Evolutionary conservation across 2,888 invertebrate species (phyloP).

Genomic region (Acanthococcus lagerstroemiae): DNA sequence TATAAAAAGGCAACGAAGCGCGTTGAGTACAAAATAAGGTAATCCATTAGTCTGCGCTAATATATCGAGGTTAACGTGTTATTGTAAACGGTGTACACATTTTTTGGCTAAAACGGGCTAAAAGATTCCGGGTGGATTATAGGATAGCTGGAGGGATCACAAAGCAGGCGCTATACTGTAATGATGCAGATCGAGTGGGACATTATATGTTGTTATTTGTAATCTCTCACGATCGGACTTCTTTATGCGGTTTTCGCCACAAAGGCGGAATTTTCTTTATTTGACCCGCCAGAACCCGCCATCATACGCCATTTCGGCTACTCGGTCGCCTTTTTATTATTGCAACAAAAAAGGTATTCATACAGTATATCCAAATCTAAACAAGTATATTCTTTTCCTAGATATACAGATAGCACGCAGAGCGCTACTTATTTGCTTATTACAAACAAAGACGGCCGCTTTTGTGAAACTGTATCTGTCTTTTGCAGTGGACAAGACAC

Average conservation of each 20-base stretch:
- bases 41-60: conserved; percentile 21
- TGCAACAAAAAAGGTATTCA: no score
- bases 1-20: conserved; percentile 25
- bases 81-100: neutral
- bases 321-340: no score
- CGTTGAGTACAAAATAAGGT: conserved; percentile 23
- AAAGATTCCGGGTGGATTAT: neutral
- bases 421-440: no score
- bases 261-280: conserved; percentile 28
- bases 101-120: neutral
- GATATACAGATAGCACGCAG: no score
- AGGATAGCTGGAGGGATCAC: conserved; percentile 1
- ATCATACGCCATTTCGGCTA: no score
- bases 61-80: neutral
- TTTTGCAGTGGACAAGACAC: no score
- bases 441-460: no score
- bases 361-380: no score
- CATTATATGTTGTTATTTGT: conserved; percentile 31
- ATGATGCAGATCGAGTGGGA: conserved; percentile 30
- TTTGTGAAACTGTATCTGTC: no score
- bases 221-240: conserved; percentile 30
- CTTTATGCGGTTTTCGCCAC: conserved; percentile 25
- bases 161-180: conserved; percentile 27
- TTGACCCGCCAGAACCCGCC: no score
- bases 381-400: no score